A percentile compares a stretch with the other conserved stretches of the same genome.
Conservation (phyloP, 2,888 invertebrate species). For the Sphaerolaimus hirsutus region DNA sequence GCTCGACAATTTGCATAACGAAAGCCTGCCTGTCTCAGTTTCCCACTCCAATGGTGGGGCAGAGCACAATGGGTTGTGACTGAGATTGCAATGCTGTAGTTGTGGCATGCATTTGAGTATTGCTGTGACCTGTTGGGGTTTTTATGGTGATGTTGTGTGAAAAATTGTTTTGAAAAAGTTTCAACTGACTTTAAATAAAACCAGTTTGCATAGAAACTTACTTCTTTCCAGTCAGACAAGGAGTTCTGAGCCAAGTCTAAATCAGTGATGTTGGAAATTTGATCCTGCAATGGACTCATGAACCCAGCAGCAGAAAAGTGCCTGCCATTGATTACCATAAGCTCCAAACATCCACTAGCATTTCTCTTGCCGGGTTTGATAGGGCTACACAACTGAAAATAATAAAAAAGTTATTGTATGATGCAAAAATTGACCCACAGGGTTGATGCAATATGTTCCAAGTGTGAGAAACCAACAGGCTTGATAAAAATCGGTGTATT, state of each 20-base stretch:
- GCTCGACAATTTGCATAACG: constrained; percentile 8
- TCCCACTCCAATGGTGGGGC: constrained; percentile 1
- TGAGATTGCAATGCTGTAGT: constrained; percentile 67
- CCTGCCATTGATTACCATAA: constrained; percentile 6
- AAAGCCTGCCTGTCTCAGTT: background rate
- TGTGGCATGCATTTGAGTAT: constrained; percentile 64
- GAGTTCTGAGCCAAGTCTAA: constrained; percentile 74
- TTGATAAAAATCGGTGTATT: background rate
- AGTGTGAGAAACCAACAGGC: background rate
- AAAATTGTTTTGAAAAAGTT: background rate
- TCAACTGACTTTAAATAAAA: too few species aligned
- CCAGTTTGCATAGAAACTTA: too few species aligned
- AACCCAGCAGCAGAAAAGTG: constrained; percentile 6
- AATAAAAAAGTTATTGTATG: background rate
- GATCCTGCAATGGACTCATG: constrained; percentile 9
- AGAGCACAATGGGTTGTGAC: constrained; percentile 46
- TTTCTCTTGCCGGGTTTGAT: constrained; percentile 2
- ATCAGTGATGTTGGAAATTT: constrained; percentile 46
- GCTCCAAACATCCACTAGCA: constrained; percentile 2
- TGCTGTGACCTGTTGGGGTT: constrained; percentile 43
- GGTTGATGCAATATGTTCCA: background rate
- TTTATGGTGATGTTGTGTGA: background rate
- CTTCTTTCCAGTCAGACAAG: constrained; percentile 60
- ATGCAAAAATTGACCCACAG: background rate
- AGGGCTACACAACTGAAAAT: background rate